These are phyloP conservation scores for Scaptodrosophila lebanonensis DNA, from an alignment of 1,140 invertebrate genomes.

Conservation along the genomic window DNA sequence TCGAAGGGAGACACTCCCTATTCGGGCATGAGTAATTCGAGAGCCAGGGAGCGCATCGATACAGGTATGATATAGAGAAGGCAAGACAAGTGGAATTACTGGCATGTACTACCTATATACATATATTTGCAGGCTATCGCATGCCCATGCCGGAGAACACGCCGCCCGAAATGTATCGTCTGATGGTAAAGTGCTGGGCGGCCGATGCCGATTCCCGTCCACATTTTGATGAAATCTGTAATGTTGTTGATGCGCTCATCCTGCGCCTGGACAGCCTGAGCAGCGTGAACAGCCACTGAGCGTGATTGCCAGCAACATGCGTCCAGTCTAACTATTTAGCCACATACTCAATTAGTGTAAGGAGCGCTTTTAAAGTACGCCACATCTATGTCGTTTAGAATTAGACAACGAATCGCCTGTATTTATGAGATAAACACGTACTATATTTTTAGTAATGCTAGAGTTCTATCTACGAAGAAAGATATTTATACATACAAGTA, in stretches of 20 bases:
- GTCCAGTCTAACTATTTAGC: constrained; percentile 18
- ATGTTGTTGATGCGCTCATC: constrained; percentile 72
- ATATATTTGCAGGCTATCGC: constrained; percentile 84
- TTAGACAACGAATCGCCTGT: constrained; percentile 62
- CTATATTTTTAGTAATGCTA: too few relatives aligned
- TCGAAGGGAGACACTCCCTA: constrained; percentile 95
- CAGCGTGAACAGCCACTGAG: constrained; percentile 71
- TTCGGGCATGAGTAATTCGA: constrained; percentile 93
- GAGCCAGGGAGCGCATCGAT: constrained; percentile 95
- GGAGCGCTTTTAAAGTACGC: constrained; percentile 66
- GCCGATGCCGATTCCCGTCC: constrained; percentile 93
- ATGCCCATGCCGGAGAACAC: constrained; percentile 94
- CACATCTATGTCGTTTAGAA: constrained; percentile 20
- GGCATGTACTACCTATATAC: background rate
- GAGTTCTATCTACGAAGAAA: too few relatives aligned
- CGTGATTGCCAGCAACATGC: background rate
- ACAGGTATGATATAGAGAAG: constrained; percentile 80
- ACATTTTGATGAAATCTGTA: constrained; percentile 92
- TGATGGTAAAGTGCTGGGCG: constrained; percentile 96
- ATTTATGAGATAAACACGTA: constrained; percentile 70
- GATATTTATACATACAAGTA: constrained; percentile 41
- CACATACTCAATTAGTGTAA: constrained; percentile 49
- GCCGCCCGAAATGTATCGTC: constrained; percentile 91
- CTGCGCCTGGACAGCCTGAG: constrained; percentile 67
- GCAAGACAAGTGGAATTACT: too few relatives aligned